A percentile compares a stretch with the other conserved stretches of the same genome.
phyloP scores from a whole-genome alignment of 1,140 invertebrate species.

The Brachionus angularis region DNA sequence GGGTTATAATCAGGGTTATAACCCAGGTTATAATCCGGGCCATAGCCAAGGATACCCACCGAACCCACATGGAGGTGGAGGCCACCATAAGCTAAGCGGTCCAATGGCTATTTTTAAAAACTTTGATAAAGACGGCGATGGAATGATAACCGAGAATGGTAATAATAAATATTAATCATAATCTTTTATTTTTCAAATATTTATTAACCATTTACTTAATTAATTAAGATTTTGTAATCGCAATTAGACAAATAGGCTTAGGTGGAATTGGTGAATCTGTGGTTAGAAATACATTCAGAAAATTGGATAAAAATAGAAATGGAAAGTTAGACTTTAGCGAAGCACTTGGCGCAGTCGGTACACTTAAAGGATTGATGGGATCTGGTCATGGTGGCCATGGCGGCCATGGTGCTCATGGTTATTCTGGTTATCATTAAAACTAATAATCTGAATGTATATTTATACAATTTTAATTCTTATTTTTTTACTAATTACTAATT shows the following conservation, averaged over 20 bases:
- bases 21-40: background rate
- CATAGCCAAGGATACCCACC: background rate
- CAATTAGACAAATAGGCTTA: conserved; percentile 23
- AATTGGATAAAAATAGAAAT: conserved; percentile 42
- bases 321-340: conserved; percentile 25
- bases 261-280: conserved; percentile 18
- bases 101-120: conserved; percentile 22
- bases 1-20: too few relatives aligned
- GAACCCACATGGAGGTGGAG: background rate
- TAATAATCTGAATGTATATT: too few relatives aligned
- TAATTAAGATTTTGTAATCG: conserved; percentile 29
- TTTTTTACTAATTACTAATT: too few relatives aligned
- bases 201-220: background rate
- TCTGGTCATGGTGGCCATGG: background rate
- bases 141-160: conserved; percentile 43
- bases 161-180: background rate
- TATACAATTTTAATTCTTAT: too few relatives aligned
- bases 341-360: conserved; percentile 14
- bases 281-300: conserved; percentile 26
- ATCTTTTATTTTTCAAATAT: background rate
- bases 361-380: conserved; percentile 26
- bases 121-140: conserved; percentile 41
- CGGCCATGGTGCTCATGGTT: background rate
- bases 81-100: background rate
- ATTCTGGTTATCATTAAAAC: too few relatives aligned